phyloP scores from a whole-genome alignment of 2,113 vertebrate species.

The Indicator maculatus region DNA sequence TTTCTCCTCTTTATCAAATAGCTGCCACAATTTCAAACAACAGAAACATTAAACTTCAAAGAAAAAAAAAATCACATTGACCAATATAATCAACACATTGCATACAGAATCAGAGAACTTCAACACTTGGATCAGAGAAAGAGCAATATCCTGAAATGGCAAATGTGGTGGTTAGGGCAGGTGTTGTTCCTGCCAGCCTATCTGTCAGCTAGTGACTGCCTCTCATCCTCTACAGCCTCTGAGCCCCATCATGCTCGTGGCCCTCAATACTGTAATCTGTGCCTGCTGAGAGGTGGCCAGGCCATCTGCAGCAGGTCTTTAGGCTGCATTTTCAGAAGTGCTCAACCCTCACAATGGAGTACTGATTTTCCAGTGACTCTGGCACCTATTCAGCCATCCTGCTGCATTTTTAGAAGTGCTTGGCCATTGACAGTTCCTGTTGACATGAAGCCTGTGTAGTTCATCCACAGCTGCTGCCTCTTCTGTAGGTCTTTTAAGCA shows the following conservation, averaged over 20 bases:
- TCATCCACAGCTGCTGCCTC: constrained; percentile 52
- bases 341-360: constrained; percentile 32
- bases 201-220: neutral
- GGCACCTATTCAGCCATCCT: constrained; percentile 17
- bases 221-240: neutral
- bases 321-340: neutral
- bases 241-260: neutral
- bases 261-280: neutral
- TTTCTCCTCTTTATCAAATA: neutral
- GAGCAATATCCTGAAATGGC: neutral
- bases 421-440: constrained; percentile 45
- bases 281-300: constrained; percentile 9
- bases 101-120: neutral
- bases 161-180: neutral
- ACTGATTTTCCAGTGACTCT: constrained; percentile 46
- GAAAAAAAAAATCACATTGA: neutral
- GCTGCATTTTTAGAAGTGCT: constrained; percentile 11
- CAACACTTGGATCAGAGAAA: neutral
- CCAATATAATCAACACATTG: neutral
- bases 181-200: neutral
- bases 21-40: neutral
- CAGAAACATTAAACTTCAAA: neutral
- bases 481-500: neutral
- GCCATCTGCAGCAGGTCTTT: constrained; percentile 31
- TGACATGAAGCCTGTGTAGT: neutral